A percentile compares a stretch with the other conserved stretches of the same genome.
Conservation (phyloP, 2,113 vertebrate genomes). For the Gopherus flavomarginatus region DNA sequence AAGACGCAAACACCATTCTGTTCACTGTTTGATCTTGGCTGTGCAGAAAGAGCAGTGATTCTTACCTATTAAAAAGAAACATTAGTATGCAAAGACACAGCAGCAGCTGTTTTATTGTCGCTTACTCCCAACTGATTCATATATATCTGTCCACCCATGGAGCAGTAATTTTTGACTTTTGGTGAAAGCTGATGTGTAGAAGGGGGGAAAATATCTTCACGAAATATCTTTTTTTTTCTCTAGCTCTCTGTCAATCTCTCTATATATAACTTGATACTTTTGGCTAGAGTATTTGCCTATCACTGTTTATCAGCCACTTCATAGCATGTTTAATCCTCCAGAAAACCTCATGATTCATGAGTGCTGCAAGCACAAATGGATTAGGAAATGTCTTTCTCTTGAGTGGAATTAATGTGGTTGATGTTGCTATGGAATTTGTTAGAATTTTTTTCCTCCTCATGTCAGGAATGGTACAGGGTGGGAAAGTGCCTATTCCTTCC, state of each 20-base stretch:
- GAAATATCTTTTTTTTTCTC: not conserved
- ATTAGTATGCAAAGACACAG: not conserved
- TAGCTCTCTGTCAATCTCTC: not conserved
- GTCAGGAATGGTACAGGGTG: not conserved
- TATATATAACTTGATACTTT: not conserved
- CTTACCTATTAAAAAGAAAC: not conserved
- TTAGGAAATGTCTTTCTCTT: conserved; percentile 18
- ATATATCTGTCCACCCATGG: not conserved
- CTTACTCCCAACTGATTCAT: not conserved
- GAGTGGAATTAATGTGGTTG: not conserved
- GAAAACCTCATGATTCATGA: not conserved
- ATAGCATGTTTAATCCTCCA: not conserved
- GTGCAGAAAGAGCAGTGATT: not conserved
- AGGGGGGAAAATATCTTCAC: not conserved
- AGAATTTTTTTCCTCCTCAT: not conserved
- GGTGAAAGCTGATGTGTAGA: not conserved
- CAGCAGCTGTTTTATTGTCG: not conserved
- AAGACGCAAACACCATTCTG: not conserved
- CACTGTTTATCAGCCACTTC: not conserved
- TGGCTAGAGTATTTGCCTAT: not conserved
- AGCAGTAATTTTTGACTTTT: not conserved
- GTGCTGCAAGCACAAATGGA: not conserved
- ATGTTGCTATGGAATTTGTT: not conserved
- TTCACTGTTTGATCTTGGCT: not conserved
- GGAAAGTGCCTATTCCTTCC: not conserved